Evolutionary conservation across 2,888 invertebrate genomes (phyloP), one percentile per base, ranked within the genome.

Genomic region (Scotopteryx bipunctaria): DNA sequence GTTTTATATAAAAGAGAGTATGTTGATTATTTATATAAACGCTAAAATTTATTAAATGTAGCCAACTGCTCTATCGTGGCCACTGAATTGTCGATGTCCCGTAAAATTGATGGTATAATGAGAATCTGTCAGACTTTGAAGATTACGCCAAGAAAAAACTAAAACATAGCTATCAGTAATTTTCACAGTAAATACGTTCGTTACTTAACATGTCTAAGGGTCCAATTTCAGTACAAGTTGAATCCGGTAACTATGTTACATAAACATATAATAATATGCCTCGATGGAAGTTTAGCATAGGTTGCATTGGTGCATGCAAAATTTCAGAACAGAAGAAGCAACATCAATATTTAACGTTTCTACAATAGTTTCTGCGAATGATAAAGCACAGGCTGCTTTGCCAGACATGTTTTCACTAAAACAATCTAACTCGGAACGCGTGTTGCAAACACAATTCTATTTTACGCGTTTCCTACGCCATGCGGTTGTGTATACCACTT

Each of bases 311-410:
- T 19, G 25, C 9, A 27, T 8, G 29, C 21, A 42, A 41, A 13
- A 35, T 29, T 29, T 35, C 3, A 41, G 25, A 33, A 37, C n/a
- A 38, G 32, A 36, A 32, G 45, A 45, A 45, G 35, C 32, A 45
- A 46, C 19, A 33, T 38, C 37, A 46, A 33, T 40, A 29, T 79
- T 78, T 78, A 76, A 72, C 77, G 74, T 81, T 81, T 78, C 74
- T 76, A 78, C 75, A 44, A 44, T 44, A 23, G 29, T 54, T 43
- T 41, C 77, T 61, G 71, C 73, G 73, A 83, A 79, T 83, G 83
- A 83, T 84, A 82, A 67, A 82, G 73, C 71, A 72, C 83, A 81
- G 64, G 73, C 69, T 71, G 74, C 67, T 70, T 64, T 62, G 64
- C 71, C 71, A 72, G 73, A 73, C 67, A 65, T 76, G 72, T 76